Evolutionary conservation across 1,140 invertebrate species (phyloP), one percentile per base, ranked within the genome.

Genomic region (Brachionus rotundiformis): DNA sequence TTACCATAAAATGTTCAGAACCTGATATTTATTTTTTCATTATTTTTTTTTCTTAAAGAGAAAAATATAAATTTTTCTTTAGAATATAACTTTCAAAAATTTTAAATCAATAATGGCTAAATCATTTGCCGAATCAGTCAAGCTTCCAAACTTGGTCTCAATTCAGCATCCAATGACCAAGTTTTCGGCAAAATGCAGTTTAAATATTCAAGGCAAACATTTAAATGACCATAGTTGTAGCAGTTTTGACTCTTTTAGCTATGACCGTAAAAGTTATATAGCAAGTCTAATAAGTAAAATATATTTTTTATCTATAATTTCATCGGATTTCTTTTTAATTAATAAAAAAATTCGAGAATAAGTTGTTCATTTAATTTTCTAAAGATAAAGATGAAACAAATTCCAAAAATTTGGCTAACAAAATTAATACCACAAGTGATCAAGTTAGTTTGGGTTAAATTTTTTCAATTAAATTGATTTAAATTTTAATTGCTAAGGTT

Each of bases 61-160:
- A n/a, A 13, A 29, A 63, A 29, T 29, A n/a, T 63, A 31, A 63
- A 68, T 39, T 33, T 68, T 68, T 19, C 19, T 33, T 36, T 68
- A 29, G 11, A 31, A n/a, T 6, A 29, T n/a, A 27, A 65, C 11
- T 31, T 65, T 31, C 19, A 71, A 19, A 36, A 23, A 16, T 4
- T 36, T 71, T 5, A 68, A 33, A 36, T 31, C 25, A 41, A 8
- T 25, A 23, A 79, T 79, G 76, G 76, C 76, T 59, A 54, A 63
- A 54, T 27, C 76, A 19, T 79, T 36, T n/a, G 76, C 76, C 8
- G 76, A 79, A 29, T 79, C 76, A 8, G 76, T 79, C 13, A 54
- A 63, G 8, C 31, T 79, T 25, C 76, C 76, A 39, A 79, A 79
- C 47, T 63, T 79, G 31, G 76, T 79, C 2, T 10, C 19, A 10